A percentile compares a stretch with the other conserved stretches of the same genome.
phyloP scores from a whole-genome alignment of 2,797 vertebrate genomes.

The Coregonus sp. region DNA sequence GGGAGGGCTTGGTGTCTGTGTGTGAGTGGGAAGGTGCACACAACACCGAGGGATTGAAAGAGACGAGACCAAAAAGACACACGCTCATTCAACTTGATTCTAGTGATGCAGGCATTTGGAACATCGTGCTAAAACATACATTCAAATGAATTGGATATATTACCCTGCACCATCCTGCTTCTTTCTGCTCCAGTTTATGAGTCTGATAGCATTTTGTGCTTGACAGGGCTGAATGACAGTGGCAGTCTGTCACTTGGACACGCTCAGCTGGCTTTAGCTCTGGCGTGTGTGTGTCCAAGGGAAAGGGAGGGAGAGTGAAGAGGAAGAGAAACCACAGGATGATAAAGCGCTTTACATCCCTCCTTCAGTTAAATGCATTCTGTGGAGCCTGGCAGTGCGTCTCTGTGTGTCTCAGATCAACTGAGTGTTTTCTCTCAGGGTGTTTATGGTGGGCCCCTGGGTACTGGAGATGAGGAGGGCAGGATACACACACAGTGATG shows the following conservation, averaged over 20 bases:
- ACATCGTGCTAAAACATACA: no score
- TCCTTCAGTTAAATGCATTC: no score
- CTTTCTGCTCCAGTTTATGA: background rate
- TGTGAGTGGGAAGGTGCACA: no score
- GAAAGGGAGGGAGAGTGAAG: no score
- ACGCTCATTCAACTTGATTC: no score
- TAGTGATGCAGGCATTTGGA: no score
- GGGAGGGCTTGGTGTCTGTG: no score
- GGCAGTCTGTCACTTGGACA: slow-evolving; percentile 10
- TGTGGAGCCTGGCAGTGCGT: background rate
- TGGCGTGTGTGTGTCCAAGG: slow-evolving; percentile 10
- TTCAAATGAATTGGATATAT: no score
- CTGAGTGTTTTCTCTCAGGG: background rate
- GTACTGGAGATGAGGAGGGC: background rate
- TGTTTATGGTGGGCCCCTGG: background rate
- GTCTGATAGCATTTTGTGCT: background rate
- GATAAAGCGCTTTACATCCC: no score
- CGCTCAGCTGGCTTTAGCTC: background rate
- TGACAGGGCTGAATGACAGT: background rate
- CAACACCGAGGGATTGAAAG: no score
- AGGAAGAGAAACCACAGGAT: background rate
- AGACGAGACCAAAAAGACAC: no score
- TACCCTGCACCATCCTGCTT: background rate
- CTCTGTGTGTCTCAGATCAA: background rate
- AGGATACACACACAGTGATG: background rate